phyloP scores from a whole-genome alignment of 2,113 vertebrate genomes.

The Dicentrarchus labrax region DNA sequence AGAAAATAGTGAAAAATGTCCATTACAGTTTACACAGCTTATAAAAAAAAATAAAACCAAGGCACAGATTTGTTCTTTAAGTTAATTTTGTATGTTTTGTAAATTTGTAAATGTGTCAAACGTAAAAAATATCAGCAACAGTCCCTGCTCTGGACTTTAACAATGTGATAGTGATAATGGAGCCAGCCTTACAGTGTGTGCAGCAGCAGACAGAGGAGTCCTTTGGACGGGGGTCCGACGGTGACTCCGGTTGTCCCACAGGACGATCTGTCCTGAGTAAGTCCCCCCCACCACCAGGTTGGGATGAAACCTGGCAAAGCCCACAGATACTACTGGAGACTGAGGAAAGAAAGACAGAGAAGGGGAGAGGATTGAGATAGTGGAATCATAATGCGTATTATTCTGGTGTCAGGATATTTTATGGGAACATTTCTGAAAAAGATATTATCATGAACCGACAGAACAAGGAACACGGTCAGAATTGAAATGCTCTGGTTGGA shows the following conservation, averaged over 20 bases:
- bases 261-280: conserved; percentile 96
- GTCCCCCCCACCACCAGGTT: conserved; percentile 97
- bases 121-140: background rate
- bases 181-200: conserved; percentile 92
- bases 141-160: background rate
- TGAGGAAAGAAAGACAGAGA: conserved; percentile 70
- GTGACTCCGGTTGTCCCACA: conserved; percentile 99
- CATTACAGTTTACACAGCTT: background rate
- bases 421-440: background rate
- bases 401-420: conserved; percentile 9
- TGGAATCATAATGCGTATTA: background rate
- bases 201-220: conserved; percentile 95
- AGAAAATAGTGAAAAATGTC: background rate
- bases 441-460: background rate
- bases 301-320: conserved; percentile 97
- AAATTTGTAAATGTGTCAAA: background rate
- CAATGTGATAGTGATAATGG: background rate
- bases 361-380: conserved; percentile 16
- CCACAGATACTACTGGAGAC: conserved; percentile 97
- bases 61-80: background rate
- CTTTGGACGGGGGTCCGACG: conserved; percentile 95
- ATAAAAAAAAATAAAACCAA: background rate
- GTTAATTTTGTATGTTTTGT: background rate
- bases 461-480: background rate
- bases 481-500: background rate